These are phyloP conservation scores for pig (Sus scrofa) DNA, from an alignment of 2,113 vertebrate genomes.

Conservation along the genomic window DNA sequence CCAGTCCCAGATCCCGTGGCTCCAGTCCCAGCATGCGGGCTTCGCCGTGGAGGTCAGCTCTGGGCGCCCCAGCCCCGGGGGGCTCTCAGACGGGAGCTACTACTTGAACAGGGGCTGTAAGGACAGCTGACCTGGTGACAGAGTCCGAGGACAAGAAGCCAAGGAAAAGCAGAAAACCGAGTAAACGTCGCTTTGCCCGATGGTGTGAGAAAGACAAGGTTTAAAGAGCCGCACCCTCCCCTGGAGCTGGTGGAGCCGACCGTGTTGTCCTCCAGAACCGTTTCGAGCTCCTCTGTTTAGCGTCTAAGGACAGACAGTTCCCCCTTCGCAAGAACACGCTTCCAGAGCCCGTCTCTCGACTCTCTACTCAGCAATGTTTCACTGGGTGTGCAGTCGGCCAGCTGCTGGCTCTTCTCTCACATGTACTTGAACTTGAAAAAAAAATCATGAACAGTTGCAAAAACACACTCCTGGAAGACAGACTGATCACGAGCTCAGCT, in stretches of 20 bases:
- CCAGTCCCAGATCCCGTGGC: no score
- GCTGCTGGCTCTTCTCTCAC: neutral
- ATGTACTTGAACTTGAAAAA: neutral
- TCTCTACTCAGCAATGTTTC: neutral
- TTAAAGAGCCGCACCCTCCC: neutral
- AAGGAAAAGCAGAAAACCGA: neutral
- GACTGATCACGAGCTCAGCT: neutral
- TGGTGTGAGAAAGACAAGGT: neutral
- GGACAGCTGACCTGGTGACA: neutral
- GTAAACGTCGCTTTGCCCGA: neutral
- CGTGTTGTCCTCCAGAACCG: no score
- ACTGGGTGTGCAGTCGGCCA: neutral
- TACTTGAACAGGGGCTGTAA: no score
- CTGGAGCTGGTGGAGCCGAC: neutral
- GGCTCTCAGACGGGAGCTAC: neutral
- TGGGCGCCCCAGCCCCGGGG: neutral
- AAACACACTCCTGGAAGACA: neutral
- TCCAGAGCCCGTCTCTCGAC: neutral
- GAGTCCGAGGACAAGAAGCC: neutral
- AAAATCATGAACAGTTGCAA: neutral
- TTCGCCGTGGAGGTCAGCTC: neutral
- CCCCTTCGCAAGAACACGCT: neutral
- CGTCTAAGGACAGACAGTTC: neutral
- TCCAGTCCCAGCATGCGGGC: neutral
- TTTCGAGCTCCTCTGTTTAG: no score